Percentiles rank a stretch among this genome's conserved stretches.
These are phyloP conservation scores for Acrocyrtus sp. DNA, from an alignment of 2,888 invertebrate species.

Conservation along the genomic window DNA sequence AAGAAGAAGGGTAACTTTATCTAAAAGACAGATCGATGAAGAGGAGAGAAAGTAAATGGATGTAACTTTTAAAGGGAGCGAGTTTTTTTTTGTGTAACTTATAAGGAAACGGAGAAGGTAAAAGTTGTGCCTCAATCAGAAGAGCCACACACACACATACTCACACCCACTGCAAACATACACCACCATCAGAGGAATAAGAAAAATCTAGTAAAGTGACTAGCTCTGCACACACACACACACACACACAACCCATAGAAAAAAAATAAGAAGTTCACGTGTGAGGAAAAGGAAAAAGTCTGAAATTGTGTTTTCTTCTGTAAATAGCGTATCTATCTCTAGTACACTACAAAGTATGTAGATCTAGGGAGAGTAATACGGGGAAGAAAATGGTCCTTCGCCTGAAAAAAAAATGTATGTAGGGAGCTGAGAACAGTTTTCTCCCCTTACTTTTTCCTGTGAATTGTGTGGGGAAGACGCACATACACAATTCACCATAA, in stretches of 20 bases:
- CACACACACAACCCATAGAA: conserved; percentile 13
- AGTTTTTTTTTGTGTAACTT: too few relatives aligned
- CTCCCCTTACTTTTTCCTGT: too few relatives aligned
- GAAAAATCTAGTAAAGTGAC: conserved; percentile 3
- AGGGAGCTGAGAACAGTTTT: too few relatives aligned
- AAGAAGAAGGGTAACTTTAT: conserved; percentile 60
- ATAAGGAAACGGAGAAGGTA: conserved; percentile 29
- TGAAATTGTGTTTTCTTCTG: background rate
- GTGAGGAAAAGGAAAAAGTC: conserved; percentile 14
- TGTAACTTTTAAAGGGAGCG: conserved; percentile 43
- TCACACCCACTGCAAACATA: background rate
- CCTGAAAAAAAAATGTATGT: too few relatives aligned
- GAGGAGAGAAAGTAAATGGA: conserved; percentile 61
- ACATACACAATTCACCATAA: too few relatives aligned
- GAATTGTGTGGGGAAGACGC: too few relatives aligned
- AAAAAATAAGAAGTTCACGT: conserved; percentile 6
- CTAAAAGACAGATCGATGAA: conserved; percentile 63
- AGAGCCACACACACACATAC: conserved; percentile 35
- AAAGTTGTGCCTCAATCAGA: conserved; percentile 28
- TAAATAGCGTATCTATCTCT: background rate
- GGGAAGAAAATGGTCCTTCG: too few relatives aligned
- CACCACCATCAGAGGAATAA: background rate
- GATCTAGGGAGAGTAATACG: too few relatives aligned
- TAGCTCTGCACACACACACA: conserved; percentile 7
- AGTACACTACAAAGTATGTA: too few relatives aligned